Conservation (phyloP, 2,113 vertebrate genomes). For the Nannobrachium achirus region DNA sequence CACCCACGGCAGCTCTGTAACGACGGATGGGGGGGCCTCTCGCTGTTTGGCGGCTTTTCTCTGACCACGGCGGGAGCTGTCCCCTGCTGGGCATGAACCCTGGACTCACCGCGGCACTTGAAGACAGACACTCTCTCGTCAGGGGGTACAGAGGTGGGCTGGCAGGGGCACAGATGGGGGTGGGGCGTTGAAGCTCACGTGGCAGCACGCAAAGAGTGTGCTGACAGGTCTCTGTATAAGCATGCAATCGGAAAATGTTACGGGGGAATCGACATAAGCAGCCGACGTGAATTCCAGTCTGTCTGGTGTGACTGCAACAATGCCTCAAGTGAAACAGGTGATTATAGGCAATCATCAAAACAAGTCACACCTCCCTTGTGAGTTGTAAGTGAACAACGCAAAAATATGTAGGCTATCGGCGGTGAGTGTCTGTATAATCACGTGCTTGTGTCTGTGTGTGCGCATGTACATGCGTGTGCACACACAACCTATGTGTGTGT, state of each 20-base stretch:
- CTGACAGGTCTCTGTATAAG: not conserved
- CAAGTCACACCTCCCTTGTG: not conserved
- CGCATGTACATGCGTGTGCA: too few species aligned
- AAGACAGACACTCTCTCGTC: conserved; percentile 49
- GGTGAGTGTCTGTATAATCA: too few species aligned
- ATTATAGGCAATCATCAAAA: conserved; percentile 12
- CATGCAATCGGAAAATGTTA: too few species aligned
- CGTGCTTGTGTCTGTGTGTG: too few species aligned
- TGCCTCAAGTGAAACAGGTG: conserved; percentile 20
- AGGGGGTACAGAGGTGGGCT: conserved; percentile 45
- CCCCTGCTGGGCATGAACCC: conserved; percentile 49
- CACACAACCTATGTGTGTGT: too few species aligned
- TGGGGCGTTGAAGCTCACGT: too few species aligned
- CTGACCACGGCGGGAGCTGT: conserved; percentile 16
- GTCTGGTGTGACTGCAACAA: conserved; percentile 7
- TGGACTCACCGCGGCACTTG: conserved; percentile 47
- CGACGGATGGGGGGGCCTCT: conserved; percentile 55
- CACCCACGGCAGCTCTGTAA: conserved; percentile 49
- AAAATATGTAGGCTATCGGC: not conserved
- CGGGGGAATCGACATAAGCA: conserved; percentile 1
- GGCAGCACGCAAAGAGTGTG: too few species aligned
- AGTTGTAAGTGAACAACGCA: not conserved
- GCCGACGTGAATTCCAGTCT: not conserved
- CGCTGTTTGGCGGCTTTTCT: conserved; percentile 47
- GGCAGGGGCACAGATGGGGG: conserved; percentile 31